Conservation (phyloP, 2,797 vertebrate genomes). For the Rachycentron canadum region DNA sequence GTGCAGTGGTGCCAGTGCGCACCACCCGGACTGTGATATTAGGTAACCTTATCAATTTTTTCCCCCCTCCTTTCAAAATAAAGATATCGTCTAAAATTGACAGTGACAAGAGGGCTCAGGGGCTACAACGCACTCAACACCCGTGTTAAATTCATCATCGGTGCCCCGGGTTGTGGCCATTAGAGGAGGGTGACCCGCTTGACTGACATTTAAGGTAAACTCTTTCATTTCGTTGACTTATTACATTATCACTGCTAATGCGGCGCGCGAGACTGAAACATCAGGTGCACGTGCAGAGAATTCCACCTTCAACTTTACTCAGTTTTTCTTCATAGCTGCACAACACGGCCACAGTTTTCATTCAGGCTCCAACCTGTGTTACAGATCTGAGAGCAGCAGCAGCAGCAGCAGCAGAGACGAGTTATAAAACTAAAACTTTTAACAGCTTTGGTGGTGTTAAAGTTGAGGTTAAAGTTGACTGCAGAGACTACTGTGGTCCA, state of each 20-base stretch:
- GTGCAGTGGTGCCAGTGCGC: conserved; percentile 79
- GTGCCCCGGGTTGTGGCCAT: conserved; percentile 92
- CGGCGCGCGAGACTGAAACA: conserved; percentile 21
- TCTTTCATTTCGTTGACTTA: conserved; percentile 91
- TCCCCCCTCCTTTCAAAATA: conserved; percentile 90
- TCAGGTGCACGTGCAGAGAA: neutral
- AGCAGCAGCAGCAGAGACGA: neutral
- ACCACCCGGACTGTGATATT: conserved; percentile 83
- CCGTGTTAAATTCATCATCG: conserved; percentile 97
- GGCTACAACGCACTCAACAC: conserved; percentile 95
- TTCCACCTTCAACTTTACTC: neutral
- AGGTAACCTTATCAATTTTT: conserved; percentile 81
- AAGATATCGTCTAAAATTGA: conserved; percentile 99
- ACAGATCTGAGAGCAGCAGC: neutral
- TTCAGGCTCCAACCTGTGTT: neutral
- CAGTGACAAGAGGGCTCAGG: conserved; percentile 98
- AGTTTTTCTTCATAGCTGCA: neutral
- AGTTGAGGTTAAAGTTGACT: conserved; percentile 31
- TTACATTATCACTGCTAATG: conserved; percentile 82
- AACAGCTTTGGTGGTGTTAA: conserved; percentile 20
- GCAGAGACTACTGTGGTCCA: conserved; percentile 37
- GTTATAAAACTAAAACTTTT: conserved; percentile 25
- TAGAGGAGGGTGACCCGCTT: conserved; percentile 90
- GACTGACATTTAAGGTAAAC: conserved; percentile 96
- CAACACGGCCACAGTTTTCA: neutral